Conservation (phyloP, 2,888 invertebrate genomes). For the Myathropa florea region DNA sequence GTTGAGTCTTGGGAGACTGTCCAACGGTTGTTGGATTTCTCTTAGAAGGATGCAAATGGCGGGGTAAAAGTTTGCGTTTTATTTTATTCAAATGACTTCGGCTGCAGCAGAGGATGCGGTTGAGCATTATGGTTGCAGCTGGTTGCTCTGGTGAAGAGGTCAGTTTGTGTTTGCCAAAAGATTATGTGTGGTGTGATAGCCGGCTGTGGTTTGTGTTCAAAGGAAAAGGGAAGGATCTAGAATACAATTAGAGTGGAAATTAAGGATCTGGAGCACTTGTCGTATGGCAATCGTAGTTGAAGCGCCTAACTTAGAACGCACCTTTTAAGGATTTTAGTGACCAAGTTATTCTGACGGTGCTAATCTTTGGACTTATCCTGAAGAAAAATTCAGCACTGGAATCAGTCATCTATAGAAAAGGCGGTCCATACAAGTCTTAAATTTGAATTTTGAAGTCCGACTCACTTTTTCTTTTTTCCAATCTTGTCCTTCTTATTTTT, state of each 20-base stretch:
- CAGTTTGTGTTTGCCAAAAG: neutral
- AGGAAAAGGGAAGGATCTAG: neutral
- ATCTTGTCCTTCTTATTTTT: no score
- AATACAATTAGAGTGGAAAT: neutral
- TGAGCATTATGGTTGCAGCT: neutral
- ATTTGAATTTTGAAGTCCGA: no score
- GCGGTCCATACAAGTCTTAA: no score
- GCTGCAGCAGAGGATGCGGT: neutral
- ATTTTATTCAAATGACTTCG: neutral
- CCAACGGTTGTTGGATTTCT: conserved; percentile 51
- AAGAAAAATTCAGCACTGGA: no score
- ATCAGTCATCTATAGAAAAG: no score
- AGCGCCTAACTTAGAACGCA: no score
- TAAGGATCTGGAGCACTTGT: neutral
- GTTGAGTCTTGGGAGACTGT: conserved; percentile 37
- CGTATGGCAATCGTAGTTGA: no score
- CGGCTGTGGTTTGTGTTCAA: no score
- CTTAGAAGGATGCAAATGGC: conserved; percentile 22
- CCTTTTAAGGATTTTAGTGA: no score
- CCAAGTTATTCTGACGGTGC: no score
- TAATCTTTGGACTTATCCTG: no score
- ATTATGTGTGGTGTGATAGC: neutral
- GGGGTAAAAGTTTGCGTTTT: conserved; percentile 3
- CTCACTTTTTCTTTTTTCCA: no score
- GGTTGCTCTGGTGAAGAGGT: neutral